phyloP scores from a whole-genome alignment of 2,797 vertebrate genomes.

The Onychomys leucogaster region DNA sequence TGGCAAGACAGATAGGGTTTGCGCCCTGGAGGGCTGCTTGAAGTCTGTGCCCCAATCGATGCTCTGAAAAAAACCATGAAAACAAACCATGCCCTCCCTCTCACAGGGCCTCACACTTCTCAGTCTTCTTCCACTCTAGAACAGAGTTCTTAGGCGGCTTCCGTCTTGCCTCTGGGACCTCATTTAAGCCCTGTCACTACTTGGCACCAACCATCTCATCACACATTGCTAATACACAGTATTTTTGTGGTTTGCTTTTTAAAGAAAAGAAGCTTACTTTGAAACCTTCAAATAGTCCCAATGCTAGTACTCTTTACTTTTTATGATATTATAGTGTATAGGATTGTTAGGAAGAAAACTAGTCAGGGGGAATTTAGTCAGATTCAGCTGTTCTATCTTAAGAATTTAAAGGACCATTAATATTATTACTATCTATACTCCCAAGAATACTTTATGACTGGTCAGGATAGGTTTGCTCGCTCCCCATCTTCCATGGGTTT shows the following conservation, averaged over 20 bases:
- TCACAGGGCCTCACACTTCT: not conserved
- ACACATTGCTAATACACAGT: not conserved
- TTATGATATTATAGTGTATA: not conserved
- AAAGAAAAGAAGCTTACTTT: constrained; percentile 21
- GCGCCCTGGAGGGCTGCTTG: not conserved
- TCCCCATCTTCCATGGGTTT: not conserved
- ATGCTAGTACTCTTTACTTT: not conserved
- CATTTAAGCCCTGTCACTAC: not conserved
- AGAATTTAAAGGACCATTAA: not conserved
- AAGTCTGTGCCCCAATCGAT: not conserved
- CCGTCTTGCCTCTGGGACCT: not conserved
- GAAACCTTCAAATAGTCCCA: not conserved
- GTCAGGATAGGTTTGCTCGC: not conserved
- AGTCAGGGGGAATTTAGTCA: not conserved
- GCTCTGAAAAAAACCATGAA: not conserved
- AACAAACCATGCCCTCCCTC: not conserved
- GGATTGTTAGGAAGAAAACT: constrained; percentile 43
- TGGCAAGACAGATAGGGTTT: not conserved
- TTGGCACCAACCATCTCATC: not conserved
- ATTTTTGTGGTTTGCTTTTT: not conserved
- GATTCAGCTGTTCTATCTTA: not conserved
- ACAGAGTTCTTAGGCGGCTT: not conserved
- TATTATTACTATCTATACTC: not conserved
- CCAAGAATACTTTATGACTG: not conserved
- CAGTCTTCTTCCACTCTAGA: not conserved